Evolutionary conservation across 1,140 invertebrate species (phyloP).

Genomic region (Neotoxoptera formosana): DNA sequence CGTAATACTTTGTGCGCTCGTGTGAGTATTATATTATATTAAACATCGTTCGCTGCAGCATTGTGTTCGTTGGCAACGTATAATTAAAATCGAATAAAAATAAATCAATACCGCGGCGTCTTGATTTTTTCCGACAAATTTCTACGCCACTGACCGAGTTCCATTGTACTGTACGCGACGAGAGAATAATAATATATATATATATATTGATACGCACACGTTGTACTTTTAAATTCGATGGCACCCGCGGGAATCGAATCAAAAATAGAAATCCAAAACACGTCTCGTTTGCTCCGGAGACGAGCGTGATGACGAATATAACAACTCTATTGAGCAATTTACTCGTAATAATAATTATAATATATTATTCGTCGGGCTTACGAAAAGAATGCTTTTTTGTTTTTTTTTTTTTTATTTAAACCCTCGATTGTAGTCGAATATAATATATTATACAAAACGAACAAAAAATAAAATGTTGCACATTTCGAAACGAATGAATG

Average conservation of each 20-base stretch:
- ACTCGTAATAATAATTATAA: not conserved
- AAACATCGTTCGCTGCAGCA: not conserved
- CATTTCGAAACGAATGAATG: not conserved
- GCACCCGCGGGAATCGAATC: not conserved
- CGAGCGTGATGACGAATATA: not conserved
- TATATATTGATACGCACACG: not conserved
- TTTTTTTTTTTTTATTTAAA: not conserved
- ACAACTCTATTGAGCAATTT: not conserved
- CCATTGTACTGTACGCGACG: not conserved
- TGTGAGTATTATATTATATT: not conserved
- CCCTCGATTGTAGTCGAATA: not conserved
- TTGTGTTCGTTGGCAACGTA: not conserved
- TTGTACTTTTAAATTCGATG: not conserved
- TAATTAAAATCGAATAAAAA: not conserved
- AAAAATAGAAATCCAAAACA: slow-evolving; percentile 1
- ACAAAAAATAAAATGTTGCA: not conserved
- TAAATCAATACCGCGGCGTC: not conserved
- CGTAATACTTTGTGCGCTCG: not conserved
- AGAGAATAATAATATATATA: slow-evolving; percentile 16
- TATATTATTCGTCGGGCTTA: not conserved
- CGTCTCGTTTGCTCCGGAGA: not conserved
- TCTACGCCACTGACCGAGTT: slow-evolving; percentile 18
- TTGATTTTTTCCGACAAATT: slow-evolving; percentile 12
- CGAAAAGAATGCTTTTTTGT: not conserved
- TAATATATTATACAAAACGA: not conserved